Conservation (phyloP, 2,113 vertebrate genomes). For the Dromiciops gliroides region DNA sequence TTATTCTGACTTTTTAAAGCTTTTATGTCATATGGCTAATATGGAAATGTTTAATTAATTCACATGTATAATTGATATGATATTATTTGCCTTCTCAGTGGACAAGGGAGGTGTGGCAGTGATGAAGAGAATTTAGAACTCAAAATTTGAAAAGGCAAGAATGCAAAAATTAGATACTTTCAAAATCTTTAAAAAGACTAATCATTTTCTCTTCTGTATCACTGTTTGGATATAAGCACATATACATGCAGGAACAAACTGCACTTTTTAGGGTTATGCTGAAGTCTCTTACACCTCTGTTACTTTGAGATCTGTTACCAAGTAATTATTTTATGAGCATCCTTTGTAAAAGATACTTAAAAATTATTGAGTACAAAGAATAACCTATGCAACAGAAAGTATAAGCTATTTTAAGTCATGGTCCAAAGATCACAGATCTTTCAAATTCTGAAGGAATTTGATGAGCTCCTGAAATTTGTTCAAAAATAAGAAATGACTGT, state of each 20-base stretch:
- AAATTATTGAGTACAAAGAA: not conserved
- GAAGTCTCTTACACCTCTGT: conserved; percentile 39
- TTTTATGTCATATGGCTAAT: not conserved
- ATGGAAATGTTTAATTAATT: not conserved
- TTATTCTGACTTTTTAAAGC: not conserved
- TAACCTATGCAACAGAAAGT: not conserved
- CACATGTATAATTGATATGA: not conserved
- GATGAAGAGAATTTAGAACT: not conserved
- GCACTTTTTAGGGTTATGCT: not conserved
- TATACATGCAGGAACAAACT: not conserved
- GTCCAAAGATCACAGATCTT: not conserved
- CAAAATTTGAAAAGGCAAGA: not conserved
- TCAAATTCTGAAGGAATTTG: conserved; percentile 62
- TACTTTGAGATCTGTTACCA: conserved; percentile 33
- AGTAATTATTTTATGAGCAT: conserved; percentile 12
- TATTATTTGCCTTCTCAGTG: not conserved
- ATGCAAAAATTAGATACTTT: not conserved
- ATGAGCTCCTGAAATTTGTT: conserved; percentile 62
- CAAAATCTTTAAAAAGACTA: not conserved
- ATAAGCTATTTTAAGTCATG: not conserved
- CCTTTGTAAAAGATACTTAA: not conserved
- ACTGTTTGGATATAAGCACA: not conserved
- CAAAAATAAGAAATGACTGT: conserved; percentile 66
- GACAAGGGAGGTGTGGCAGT: not conserved
- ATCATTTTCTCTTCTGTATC: not conserved